Conservation (phyloP, 2,113 vertebrate species). For the zebrafish (Danio rerio) region DNA sequence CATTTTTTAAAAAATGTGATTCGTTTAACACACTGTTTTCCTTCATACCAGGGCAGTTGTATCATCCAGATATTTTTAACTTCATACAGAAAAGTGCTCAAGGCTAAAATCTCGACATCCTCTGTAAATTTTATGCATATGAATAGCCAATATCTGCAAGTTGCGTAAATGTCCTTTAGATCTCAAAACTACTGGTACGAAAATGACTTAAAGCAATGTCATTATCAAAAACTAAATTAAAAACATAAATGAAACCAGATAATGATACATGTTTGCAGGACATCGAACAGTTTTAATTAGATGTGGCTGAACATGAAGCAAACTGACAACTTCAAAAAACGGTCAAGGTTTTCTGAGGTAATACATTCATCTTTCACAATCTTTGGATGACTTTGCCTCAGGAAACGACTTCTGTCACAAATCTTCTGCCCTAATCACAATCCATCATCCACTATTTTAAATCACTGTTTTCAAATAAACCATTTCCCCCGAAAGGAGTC, state of each 20-base stretch:
- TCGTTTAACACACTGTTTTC: too few species aligned
- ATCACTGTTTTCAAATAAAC: slow-evolving; percentile 53
- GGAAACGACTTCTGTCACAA: slow-evolving; percentile 56
- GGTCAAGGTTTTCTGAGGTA: neutral
- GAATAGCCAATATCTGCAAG: neutral
- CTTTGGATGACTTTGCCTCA: slow-evolving; percentile 48
- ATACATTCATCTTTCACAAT: slow-evolving; percentile 37
- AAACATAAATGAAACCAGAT: slow-evolving; percentile 15
- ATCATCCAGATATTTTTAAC: neutral
- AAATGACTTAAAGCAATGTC: slow-evolving; percentile 27
- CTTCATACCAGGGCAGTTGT: too few species aligned
- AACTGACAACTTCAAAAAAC: neutral
- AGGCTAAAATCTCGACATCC: neutral
- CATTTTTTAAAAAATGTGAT: too few species aligned
- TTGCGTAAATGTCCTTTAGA: neutral
- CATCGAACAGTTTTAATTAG: slow-evolving; percentile 22
- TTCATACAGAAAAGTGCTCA: neutral
- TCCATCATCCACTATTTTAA: slow-evolving; percentile 50
- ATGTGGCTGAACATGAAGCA: neutral
- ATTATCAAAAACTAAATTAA: slow-evolving; percentile 35
- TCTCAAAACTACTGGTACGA: neutral
- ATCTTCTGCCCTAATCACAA: slow-evolving; percentile 50
- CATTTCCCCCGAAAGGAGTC: slow-evolving; percentile 27
- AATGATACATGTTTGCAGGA: slow-evolving; percentile 24
- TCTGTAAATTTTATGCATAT: neutral